Evolutionary conservation across 2,113 vertebrate genomes (phyloP).

Genomic region (Malaclemys terrapin): DNA sequence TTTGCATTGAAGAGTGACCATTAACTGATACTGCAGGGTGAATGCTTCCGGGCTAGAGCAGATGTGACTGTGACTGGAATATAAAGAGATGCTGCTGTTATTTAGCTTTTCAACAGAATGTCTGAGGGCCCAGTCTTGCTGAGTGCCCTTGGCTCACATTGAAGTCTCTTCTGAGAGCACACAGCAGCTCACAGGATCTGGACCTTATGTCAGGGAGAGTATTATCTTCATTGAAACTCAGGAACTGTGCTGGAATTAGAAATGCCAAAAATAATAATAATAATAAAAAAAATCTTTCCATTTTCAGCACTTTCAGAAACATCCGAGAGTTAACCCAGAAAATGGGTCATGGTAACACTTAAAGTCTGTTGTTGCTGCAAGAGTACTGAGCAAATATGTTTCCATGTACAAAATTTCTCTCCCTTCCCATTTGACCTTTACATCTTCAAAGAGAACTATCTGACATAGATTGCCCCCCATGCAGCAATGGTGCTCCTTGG

Average conservation of each 20-base stretch:
- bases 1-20: neutral
- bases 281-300: neutral
- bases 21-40: neutral
- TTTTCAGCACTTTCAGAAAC: neutral
- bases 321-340: neutral
- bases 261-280: neutral
- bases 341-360: neutral
- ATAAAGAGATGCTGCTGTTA: neutral
- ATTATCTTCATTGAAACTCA: neutral
- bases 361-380: neutral
- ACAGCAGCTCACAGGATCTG: neutral
- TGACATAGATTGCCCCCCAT: neutral
- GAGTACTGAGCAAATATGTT: neutral
- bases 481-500: neutral
- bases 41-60: neutral
- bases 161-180: neutral
- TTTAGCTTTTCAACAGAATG: neutral
- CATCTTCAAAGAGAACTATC: neutral
- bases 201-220: neutral
- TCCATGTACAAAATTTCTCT: neutral
- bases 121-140: neutral
- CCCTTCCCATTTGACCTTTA: neutral
- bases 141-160: neutral
- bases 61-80: neutral
- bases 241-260: neutral